phyloP scores from a whole-genome alignment of 30 jellyfish, hydroid and myxozoan species.

The Turritopsis rubra region DNA sequence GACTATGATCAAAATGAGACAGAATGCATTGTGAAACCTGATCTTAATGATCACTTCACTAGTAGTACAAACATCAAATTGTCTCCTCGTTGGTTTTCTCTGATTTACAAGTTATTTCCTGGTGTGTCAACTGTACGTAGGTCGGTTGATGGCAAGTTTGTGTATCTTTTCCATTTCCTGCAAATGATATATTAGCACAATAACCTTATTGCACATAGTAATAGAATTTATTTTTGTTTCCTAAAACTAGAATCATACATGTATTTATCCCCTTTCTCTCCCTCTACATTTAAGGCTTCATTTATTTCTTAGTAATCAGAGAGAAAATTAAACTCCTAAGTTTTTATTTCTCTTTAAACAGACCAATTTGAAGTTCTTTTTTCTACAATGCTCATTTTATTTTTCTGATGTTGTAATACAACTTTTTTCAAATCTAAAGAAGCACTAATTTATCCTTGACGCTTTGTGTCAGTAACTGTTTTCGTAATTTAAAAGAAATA shows the following conservation, averaged over 20 bases:
- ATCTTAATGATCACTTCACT: not conserved
- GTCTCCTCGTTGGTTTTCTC: conserved; percentile 29
- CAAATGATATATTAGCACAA: not conserved
- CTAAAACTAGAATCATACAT: too few species aligned
- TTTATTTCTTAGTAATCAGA: too few species aligned
- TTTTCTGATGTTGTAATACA: too few species aligned
- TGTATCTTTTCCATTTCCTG: conserved; percentile 28
- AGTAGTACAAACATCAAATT: not conserved
- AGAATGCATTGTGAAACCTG: conserved; percentile 13
- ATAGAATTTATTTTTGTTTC: too few species aligned
- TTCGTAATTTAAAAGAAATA: conserved; percentile 3
- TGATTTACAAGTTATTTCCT: conserved; percentile 30
- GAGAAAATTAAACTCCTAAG: too few species aligned
- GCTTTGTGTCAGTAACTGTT: not conserved
- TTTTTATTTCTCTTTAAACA: too few species aligned
- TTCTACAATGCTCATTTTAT: too few species aligned
- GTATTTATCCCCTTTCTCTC: too few species aligned
- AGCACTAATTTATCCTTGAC: not conserved
- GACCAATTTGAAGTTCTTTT: too few species aligned
- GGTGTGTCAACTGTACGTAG: conserved; percentile 18
- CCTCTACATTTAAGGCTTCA: too few species aligned
- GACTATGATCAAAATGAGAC: conserved; percentile 5
- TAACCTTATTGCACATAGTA: not conserved
- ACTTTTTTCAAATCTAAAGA: not conserved
- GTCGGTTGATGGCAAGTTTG: conserved; percentile 13